phyloP scores from a whole-genome alignment of 2,888 invertebrate genomes.

The Caenorhabditis parvicauda region DNA sequence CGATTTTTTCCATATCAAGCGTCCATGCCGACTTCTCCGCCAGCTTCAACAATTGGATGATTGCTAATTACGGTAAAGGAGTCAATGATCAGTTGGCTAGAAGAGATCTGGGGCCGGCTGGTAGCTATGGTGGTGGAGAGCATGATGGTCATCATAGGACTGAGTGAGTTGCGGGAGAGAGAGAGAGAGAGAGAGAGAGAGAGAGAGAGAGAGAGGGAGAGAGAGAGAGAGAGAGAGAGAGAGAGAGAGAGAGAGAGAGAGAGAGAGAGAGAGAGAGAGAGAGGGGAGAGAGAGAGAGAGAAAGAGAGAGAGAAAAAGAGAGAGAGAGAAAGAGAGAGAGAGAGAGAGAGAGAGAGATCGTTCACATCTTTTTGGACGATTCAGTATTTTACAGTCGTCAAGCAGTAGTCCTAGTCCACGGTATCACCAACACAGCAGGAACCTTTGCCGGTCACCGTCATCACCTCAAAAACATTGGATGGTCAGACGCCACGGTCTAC shows the following conservation, averaged over 20 bases:
- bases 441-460: slow-evolving; percentile 31
- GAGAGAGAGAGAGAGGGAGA: no score
- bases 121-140: slow-evolving; percentile 36
- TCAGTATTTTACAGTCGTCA: slow-evolving; percentile 21
- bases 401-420: slow-evolving; percentile 38
- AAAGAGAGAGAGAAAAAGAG: no score
- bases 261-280: no score
- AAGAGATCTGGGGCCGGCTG: slow-evolving; percentile 27
- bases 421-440: slow-evolving; percentile 36
- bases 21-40: slow-evolving; percentile 19
- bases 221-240: no score
- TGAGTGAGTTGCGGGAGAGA: slow-evolving; percentile 8
- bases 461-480: slow-evolving; percentile 32
- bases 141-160: slow-evolving; percentile 23
- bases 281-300: no score
- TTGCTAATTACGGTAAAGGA: slow-evolving; percentile 17
- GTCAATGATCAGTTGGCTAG: slow-evolving; percentile 28
- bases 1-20: not conserved
- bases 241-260: no score
- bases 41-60: slow-evolving; percentile 18
- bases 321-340: no score
- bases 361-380: no score
- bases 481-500: slow-evolving; percentile 46
- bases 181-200: no score
- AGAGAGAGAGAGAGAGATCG: no score